phyloP scores from a whole-genome alignment of 2,888 invertebrate species.

The Caenorhabditis sinica region DNA sequence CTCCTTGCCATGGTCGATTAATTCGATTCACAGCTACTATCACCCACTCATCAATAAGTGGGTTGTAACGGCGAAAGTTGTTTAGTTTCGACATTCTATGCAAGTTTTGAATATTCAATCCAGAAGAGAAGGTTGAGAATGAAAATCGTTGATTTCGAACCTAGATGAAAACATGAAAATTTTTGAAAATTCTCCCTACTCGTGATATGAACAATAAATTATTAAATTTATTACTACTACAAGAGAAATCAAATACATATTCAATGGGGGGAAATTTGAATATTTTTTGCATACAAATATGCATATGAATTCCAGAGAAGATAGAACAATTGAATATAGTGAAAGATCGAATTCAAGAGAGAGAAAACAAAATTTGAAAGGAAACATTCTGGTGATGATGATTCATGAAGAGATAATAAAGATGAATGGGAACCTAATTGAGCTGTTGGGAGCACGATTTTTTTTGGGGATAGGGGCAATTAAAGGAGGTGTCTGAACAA shows the following conservation, averaged over 20 bases:
- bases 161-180: no score
- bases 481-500: no score
- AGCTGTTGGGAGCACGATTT: no score
- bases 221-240: constrained; percentile 16
- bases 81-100: constrained; percentile 57
- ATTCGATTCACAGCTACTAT: constrained; percentile 96
- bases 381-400: constrained; percentile 6
- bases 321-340: constrained; percentile 15
- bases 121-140: constrained; percentile 2
- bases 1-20: constrained; percentile 91
- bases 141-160: constrained; percentile 21
- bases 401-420: constrained; percentile 1
- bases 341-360: constrained; percentile 1
- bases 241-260: constrained; percentile 1
- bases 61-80: constrained; percentile 94
- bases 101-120: background rate
- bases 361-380: background rate
- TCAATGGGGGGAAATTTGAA: constrained; percentile 11
- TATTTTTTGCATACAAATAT: background rate
- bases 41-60: constrained; percentile 95
- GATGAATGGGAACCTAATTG: no score
- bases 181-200: background rate
- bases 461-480: no score
- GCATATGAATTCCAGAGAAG: background rate
- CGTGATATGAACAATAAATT: background rate